Base-by-base conservation (phyloP, 30 jellyfish, hydroid and myxozoan genomes). In the Sanderia malayensis region DNA sequence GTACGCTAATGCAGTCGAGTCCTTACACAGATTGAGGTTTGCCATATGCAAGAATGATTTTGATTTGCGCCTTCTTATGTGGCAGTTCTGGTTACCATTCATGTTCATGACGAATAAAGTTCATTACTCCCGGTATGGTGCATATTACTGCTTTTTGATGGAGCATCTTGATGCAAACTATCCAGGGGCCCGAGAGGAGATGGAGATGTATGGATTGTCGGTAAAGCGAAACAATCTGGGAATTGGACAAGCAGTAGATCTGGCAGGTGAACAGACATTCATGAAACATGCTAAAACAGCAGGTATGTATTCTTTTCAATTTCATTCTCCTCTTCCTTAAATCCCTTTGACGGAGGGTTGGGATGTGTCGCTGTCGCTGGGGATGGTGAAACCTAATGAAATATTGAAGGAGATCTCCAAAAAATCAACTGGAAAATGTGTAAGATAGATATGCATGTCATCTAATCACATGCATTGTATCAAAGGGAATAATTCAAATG, bases 261-360 rank as follows among this genome's bases (percentile, higher is more conserved):
- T 61, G 49, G 73, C 73, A 2, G 73, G 73, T 7, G 73, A 61
- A 22, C 73, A 61, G 19, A 61, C 22, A 2, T 61, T 7, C 73
- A 61, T 61, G 73, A 61, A 21, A 61, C 11, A 61, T 61, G 73
- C 73, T 2, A 61, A 61, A 61, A 61, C 73, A 2, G 73, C 73
- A 61, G 73, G 73, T 61, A 15, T 31, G 57, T 23, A 15, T 57
- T 20, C 55, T 41, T 41, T 41, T 41, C 55, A 41, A 41, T 41
- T 41, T 41, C 55, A 41, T 41, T 41, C 55, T 41, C 55, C 55
- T 41, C 55, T 41, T 41, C 55, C 55, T 41, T 41, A 41, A 41
- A 41, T 41, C 55, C 15, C 15, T 41, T 41, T 41, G 55, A 41
- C 15, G 55, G 55, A 41, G 55, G 55, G 55, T 41, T 41, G 55